Base-by-base conservation (phyloP, 2,797 vertebrate genomes). In the Allobates femoralis region DNA sequence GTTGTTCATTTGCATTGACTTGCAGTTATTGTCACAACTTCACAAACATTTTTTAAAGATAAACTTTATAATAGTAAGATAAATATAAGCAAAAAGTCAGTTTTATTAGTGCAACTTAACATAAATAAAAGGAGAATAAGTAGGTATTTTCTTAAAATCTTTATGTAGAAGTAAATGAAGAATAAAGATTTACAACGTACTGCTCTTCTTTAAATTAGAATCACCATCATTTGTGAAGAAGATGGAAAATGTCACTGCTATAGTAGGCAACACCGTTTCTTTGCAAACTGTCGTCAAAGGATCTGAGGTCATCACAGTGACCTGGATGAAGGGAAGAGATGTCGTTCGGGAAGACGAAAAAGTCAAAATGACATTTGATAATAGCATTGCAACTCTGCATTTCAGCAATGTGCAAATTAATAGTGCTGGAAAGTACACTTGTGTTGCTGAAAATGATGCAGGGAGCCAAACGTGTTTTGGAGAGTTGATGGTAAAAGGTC, bases 391-490 rank as follows among this genome's bases (percentile, higher is more conserved):
- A 2, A 94, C 93, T 58, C 91, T 99, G 90, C 93, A 92, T 3
- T 96, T 99, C 89, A 91, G 94, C 0, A 92, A 94, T 53, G 96
- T 99, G 81, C 95, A 96, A 89, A 94, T 96, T 89, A 93, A 89
- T 86, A 96, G 96, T 60, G 94, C 94, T 71, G 98, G 96, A 83
- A 99, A 97, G 91, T 99, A 99, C 83, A 95, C 93, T 0, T 99
- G 98, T 0, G 95, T 96, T 89, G 98, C 97, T 89, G 97, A 98
- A 94, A 99, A 99, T 55, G 96, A 97, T 79, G 97, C 98, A 21
- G 98, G 98, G 74, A 97, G 96, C 85, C 97, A 98, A 89, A 99
- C 96, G 50, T 96, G 97, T 85, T 96, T 99, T 92, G 97, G 98
- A 77, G 95, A 96, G 85, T 91, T 99, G 91, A 94, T 94, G 81